These are phyloP conservation scores for Gymnobelideus leadbeateri DNA, from an alignment of 2,113 vertebrate species.

Conservation along the genomic window DNA sequence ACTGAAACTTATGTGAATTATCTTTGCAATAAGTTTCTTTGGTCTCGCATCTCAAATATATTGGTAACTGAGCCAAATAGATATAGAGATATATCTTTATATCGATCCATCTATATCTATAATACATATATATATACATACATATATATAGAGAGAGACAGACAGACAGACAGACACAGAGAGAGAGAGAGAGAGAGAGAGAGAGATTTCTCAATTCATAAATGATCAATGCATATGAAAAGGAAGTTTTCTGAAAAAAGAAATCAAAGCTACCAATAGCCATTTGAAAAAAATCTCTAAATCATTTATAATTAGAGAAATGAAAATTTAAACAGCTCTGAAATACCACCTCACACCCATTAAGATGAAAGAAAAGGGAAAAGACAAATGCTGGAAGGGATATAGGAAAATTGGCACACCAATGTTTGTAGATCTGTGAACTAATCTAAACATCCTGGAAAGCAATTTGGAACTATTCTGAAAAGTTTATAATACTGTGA, in stretches of 20 bases:
- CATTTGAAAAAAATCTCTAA: not conserved
- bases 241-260: not conserved
- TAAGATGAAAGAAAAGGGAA: not conserved
- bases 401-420: not conserved
- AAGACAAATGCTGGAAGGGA: not conserved
- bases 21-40: not conserved
- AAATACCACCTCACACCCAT: not conserved
- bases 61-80: not conserved
- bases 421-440: not conserved
- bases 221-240: not conserved
- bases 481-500: not conserved
- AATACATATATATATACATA: no score
- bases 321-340: not conserved
- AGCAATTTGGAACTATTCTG: not conserved
- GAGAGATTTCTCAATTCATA: no score
- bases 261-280: not conserved
- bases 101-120: no score
- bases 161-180: no score
- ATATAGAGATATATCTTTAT: no score
- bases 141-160: no score
- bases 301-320: not conserved
- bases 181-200: no score
- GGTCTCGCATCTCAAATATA: not conserved
- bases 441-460: not conserved
- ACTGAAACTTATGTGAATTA: not conserved